Conservation (phyloP, 2,888 invertebrate genomes). For the Lagria hirta region DNA sequence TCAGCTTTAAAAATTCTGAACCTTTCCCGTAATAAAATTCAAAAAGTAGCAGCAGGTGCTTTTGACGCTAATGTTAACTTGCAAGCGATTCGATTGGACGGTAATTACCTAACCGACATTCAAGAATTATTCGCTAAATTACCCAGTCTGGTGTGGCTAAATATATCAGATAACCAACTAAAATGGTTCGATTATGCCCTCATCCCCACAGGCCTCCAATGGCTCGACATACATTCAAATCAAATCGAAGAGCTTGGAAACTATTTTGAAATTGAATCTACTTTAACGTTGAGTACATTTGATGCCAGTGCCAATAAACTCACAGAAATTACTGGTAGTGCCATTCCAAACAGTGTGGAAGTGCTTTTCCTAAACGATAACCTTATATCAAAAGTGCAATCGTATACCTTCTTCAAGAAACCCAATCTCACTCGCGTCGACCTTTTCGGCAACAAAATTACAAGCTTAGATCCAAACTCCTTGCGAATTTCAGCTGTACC, state of each 20-base stretch:
- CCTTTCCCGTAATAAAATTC: conserved; percentile 80
- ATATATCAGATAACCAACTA: conserved; percentile 82
- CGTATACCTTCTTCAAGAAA: conserved; percentile 85
- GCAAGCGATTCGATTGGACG: conserved; percentile 79
- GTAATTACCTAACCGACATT: conserved; percentile 78
- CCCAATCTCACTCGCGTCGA: conserved; percentile 81
- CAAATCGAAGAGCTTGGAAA: conserved; percentile 81
- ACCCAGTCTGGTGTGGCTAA: conserved; percentile 80
- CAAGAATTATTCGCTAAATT: conserved; percentile 77
- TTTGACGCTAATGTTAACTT: conserved; percentile 77
- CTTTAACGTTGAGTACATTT: conserved; percentile 75
- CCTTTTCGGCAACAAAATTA: conserved; percentile 77
- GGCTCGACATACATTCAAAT: conserved; percentile 84
- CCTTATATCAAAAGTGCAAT: conserved; percentile 78
- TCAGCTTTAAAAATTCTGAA: conserved; percentile 78
- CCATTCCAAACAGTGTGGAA: conserved; percentile 81
- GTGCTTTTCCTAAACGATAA: conserved; percentile 79
- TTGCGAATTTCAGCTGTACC: conserved; percentile 75
- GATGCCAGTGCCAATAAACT: conserved; percentile 81
- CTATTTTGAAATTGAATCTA: conserved; percentile 80
- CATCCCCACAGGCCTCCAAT: conserved; percentile 80
- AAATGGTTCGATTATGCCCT: conserved; percentile 84
- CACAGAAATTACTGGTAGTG: conserved; percentile 78
- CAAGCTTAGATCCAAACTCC: conserved; percentile 73
- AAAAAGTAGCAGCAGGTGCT: conserved; percentile 73